Percentiles rank a stretch among this genome's conserved stretches.
These are phyloP conservation scores for Thecophora atra DNA, from an alignment of 2,888 invertebrate genomes.

Conservation along the genomic window DNA sequence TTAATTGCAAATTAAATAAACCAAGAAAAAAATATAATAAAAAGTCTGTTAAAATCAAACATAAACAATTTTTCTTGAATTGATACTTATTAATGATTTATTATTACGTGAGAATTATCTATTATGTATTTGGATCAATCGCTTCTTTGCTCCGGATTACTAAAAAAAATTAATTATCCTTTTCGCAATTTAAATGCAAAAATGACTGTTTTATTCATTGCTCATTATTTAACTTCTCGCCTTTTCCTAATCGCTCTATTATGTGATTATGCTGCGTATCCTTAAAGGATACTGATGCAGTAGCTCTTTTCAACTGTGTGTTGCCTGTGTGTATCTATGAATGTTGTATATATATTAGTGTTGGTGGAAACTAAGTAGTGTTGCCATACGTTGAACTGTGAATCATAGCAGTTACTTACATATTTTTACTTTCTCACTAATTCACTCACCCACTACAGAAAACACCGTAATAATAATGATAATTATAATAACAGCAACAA, in stretches of 20 bases:
- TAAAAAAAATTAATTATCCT: neutral
- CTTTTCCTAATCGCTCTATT: neutral
- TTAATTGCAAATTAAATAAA: too few relatives aligned
- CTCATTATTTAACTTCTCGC: neutral
- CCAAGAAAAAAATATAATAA: too few relatives aligned
- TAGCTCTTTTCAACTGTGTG: neutral
- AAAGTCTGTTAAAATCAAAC: too few relatives aligned
- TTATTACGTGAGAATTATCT: too few relatives aligned
- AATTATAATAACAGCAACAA: too few relatives aligned
- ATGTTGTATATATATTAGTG: neutral
- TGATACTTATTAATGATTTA: too few relatives aligned
- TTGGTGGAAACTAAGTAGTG: conserved; percentile 8
- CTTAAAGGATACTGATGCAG: conserved; percentile 12
- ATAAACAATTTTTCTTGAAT: too few relatives aligned
- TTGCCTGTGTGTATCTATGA: neutral
- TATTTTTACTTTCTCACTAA: conserved; percentile 34
- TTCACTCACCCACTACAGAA: conserved; percentile 28
- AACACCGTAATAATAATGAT: neutral
- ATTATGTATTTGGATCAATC: too few relatives aligned
- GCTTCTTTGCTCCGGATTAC: neutral
- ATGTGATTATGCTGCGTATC: conserved; percentile 21
- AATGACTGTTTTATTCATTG: neutral
- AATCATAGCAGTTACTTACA: conserved; percentile 11
- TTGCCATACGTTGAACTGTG: conserved; percentile 27
- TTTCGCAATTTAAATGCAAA: neutral